phyloP scores from a whole-genome alignment of 2,888 invertebrate species.

The Heteromurus nitidus region DNA sequence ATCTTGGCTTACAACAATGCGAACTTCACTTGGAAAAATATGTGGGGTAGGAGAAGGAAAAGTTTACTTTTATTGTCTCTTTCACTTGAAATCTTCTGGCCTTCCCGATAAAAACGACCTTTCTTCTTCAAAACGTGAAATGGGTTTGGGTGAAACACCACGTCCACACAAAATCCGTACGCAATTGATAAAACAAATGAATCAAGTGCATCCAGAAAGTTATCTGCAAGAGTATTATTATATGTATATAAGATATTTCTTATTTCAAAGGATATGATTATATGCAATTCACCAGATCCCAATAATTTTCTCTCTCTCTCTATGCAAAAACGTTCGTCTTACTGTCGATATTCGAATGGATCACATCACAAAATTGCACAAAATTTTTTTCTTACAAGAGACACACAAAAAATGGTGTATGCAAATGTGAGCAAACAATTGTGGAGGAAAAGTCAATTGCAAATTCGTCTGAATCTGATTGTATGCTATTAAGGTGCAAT shows the following conservation, averaged over 20 bases:
- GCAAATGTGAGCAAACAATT: slow-evolving; percentile 56
- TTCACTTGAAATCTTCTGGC: no score
- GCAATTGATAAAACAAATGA: slow-evolving; percentile 59
- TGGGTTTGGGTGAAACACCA: no score
- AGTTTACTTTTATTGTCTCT: neutral
- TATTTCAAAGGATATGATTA: slow-evolving; percentile 49
- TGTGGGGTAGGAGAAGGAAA: neutral
- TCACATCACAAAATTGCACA: slow-evolving; percentile 58
- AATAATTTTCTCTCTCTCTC: slow-evolving; percentile 46
- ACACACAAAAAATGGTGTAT: slow-evolving; percentile 44
- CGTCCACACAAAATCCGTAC: no score
- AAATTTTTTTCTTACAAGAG: slow-evolving; percentile 19
- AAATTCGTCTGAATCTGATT: slow-evolving; percentile 58
- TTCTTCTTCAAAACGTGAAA: slow-evolving; percentile 44
- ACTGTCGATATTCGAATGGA: slow-evolving; percentile 27
- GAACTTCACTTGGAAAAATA: no score
- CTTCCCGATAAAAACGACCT: neutral
- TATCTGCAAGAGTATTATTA: slow-evolving; percentile 36
- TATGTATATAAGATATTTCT: slow-evolving; percentile 27
- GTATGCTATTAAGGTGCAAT: slow-evolving; percentile 54
- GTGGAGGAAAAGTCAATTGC: slow-evolving; percentile 44
- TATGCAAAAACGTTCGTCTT: neutral
- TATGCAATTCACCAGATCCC: slow-evolving; percentile 60
- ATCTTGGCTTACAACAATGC: no score
- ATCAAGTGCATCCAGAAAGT: slow-evolving; percentile 59